phyloP scores from a whole-genome alignment of 2,113 vertebrate species.

The Mixornis gularis region DNA sequence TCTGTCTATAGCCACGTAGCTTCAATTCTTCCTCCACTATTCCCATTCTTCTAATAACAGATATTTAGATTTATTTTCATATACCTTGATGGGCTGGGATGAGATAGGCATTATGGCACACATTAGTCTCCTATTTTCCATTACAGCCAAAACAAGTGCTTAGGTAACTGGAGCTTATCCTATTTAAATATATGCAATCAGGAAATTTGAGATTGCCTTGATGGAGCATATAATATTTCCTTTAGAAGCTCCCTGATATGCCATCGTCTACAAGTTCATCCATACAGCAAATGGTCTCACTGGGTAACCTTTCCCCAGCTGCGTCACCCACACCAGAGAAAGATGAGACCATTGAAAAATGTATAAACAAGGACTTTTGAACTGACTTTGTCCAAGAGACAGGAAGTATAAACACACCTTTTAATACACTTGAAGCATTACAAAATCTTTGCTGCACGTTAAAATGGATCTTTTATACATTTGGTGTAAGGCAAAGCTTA shows the following conservation, averaged over 20 bases:
- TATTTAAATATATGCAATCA: conserved; percentile 75
- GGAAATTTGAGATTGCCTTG: conserved; percentile 75
- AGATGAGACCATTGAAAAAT: conserved; percentile 60
- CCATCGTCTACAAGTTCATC: conserved; percentile 68
- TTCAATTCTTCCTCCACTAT: neutral
- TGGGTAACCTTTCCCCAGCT: conserved; percentile 61
- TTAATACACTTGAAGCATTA: neutral
- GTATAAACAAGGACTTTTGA: conserved; percentile 44
- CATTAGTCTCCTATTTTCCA: conserved; percentile 65
- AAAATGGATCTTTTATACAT: neutral
- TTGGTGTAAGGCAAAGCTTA: neutral
- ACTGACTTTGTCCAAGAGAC: conserved; percentile 11
- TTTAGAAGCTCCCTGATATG: conserved; percentile 71
- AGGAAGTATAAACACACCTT: conserved; percentile 4
- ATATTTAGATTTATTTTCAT: conserved; percentile 67
- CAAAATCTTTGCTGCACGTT: neutral
- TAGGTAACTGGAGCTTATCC: conserved; percentile 71
- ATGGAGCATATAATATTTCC: conserved; percentile 80
- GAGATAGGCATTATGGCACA: conserved; percentile 58
- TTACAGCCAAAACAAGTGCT: conserved; percentile 62
- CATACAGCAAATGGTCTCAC: conserved; percentile 65
- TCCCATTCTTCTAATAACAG: conserved; percentile 20
- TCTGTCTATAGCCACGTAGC: neutral
- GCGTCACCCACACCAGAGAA: conserved; percentile 59
- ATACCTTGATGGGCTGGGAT: conserved; percentile 17